phyloP scores from a whole-genome alignment of 1,140 invertebrate genomes.

The Bombus pascuorum region DNA sequence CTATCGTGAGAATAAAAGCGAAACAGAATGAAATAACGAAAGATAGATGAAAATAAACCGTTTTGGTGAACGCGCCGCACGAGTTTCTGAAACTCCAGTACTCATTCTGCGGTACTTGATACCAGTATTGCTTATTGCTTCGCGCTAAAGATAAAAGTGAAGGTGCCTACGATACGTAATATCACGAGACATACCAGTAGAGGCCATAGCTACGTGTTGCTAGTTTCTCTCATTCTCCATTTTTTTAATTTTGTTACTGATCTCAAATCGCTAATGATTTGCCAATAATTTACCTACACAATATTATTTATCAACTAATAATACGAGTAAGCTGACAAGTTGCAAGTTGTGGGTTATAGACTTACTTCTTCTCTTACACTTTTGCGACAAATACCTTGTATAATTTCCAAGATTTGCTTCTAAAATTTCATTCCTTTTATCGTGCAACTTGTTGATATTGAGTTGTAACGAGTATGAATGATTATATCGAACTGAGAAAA shows the following conservation, averaged over 20 bases:
- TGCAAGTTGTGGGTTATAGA: no score
- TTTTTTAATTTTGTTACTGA: neutral
- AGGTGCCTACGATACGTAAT: neutral
- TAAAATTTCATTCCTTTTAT: no score
- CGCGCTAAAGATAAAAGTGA: neutral
- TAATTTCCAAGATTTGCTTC: no score
- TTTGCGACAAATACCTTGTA: no score
- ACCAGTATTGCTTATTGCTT: neutral
- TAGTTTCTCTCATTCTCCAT: neutral
- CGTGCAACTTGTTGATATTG: no score
- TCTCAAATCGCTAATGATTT: neutral
- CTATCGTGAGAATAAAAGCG: slow-evolving; percentile 34
- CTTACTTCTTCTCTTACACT: no score
- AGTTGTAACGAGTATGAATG: no score
- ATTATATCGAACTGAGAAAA: no score
- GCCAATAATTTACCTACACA: neutral
- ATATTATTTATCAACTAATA: no score
- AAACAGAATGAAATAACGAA: slow-evolving; percentile 23
- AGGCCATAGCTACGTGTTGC: neutral
- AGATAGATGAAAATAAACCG: slow-evolving; percentile 14
- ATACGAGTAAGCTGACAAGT: no score
- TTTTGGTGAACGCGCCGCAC: slow-evolving; percentile 50
- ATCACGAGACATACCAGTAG: neutral
- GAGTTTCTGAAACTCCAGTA: slow-evolving; percentile 59
- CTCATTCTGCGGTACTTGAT: slow-evolving; percentile 48